Base-by-base conservation (phyloP, 2,113 vertebrate genomes). In the Paedocypris sp. region DNA sequence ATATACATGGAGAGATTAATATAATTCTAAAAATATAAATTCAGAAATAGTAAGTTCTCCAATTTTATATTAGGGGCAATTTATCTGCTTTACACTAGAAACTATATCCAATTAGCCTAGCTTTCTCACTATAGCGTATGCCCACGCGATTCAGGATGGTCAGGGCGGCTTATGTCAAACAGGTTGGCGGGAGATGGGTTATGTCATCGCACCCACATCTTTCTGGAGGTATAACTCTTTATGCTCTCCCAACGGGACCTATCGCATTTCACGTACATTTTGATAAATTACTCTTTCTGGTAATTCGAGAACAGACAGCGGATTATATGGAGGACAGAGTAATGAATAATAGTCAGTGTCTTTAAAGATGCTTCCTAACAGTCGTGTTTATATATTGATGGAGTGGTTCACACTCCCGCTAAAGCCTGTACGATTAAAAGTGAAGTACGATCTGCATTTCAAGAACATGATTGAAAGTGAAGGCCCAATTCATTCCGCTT, bases 201-300 rank as follows among this genome's bases (percentile, higher is more conserved):
- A 70, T 49, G 56, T 62, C 51, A 66, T 70, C 43, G 35, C 57
- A 62, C 50, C 62, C 50, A 16, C 51, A 61, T 62, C 59, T 45
- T 42, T 59, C 67, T 15, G 68, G 62, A 70, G 50, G 36, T 48
- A 60, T 53, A 35, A 48, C 22, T 65, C 58, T 56, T 38, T 9
- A 57, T 49, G 38, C 54, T 54, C 65, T 60, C 52, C 64, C 38
- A 28, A 42, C 60, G 60, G n/a, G 56, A 61, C 59, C 52, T 48
- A 68, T 60, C 60, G 60, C 53, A 64, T 71, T 64, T 56, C 60
- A 50, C 69, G 35, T 64, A 23, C 26, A 19, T 61, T 67, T 68
- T 33, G 58, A 65, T 45, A 56, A 51, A 65, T 68, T 52, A 54
- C 61, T 61, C 67, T 61, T 61, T 68, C 61, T 41, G 33, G 70